Percentiles rank a stretch among this genome's conserved stretches.
phyloP scores from a whole-genome alignment of 2,888 invertebrate genomes.

The Strigamia crassipes region DNA sequence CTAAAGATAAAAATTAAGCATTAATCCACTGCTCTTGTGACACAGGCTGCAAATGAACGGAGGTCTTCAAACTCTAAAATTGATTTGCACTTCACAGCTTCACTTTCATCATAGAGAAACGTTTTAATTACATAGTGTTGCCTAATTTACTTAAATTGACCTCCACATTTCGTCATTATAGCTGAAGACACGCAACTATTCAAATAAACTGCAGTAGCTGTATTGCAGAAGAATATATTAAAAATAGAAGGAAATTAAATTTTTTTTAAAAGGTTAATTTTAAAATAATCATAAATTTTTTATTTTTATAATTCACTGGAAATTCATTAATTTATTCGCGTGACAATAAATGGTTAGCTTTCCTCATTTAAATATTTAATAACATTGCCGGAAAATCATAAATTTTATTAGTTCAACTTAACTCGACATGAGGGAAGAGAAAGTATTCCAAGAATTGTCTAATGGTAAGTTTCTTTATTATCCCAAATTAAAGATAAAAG shows the following conservation, averaged over 20 bases:
- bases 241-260: no score
- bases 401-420: not conserved
- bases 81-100: not conserved
- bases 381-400: not conserved
- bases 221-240: no score
- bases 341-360: not conserved
- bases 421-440: not conserved
- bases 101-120: not conserved
- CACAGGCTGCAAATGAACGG: slow-evolving; percentile 14
- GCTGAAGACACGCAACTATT: not conserved
- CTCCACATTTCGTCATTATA: not conserved
- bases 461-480: not conserved
- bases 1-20: not conserved
- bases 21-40: slow-evolving; percentile 10
- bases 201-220: not conserved
- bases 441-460: not conserved
- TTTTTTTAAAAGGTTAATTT: not conserved
- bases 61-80: not conserved
- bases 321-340: not conserved
- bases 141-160: slow-evolving; percentile 24
- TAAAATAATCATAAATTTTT: not conserved
- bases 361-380: not conserved
- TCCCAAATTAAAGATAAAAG: not conserved
- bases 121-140: slow-evolving; percentile 6
- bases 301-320: not conserved